Evolutionary conservation across 2,113 vertebrate species (phyloP), one percentile per base, ranked within the genome.

Genomic region (Pionites leucogaster): DNA sequence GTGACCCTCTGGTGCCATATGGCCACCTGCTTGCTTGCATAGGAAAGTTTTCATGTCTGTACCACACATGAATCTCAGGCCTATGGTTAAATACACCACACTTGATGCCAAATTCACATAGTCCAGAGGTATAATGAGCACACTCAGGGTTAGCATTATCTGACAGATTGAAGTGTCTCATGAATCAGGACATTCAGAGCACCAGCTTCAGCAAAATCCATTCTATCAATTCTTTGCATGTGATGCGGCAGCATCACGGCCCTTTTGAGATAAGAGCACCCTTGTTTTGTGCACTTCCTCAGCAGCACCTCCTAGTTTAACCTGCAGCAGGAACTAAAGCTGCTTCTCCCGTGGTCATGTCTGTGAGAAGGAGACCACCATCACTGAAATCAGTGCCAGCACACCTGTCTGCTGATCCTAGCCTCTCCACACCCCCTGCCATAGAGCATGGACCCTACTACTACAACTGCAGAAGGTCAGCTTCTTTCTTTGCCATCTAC

Each of bases 1-100:
- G 78, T 85, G 91, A 97, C 90, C 84, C 80, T 68, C 49, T 33
- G 19, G 49, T 62, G 92, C 80, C 89, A 31, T 71, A 75, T 90
- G 96, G 95, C 93, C 97, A 91, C 86, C 95, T 59, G 49, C 53
- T 74, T 35, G 52, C 90, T 86, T 49, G 86, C 90, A 86, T 59
- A 90, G 91, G 95, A 96, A 86, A 55, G 79, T 82, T 95, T 95
- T 90, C 52, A 15, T 78, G 71, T 88, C 93, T 91, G 59, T 74
- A 82, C 95, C 91, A 72, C 92, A 67, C 69, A 74, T 71, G 63
- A 64, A 94, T 86, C 94, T 87, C 16, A 37, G 89, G 57, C 77
- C 62, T 82, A 76, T 57, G 63, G 44, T 93, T 96, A 89, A 74
- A 53, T 63, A 82, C 20, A 75, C 63, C 55, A 62, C 67, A 63